These are phyloP conservation scores for Vidua macroura DNA, from an alignment of 2,113 vertebrate genomes.

Conservation along the genomic window DNA sequence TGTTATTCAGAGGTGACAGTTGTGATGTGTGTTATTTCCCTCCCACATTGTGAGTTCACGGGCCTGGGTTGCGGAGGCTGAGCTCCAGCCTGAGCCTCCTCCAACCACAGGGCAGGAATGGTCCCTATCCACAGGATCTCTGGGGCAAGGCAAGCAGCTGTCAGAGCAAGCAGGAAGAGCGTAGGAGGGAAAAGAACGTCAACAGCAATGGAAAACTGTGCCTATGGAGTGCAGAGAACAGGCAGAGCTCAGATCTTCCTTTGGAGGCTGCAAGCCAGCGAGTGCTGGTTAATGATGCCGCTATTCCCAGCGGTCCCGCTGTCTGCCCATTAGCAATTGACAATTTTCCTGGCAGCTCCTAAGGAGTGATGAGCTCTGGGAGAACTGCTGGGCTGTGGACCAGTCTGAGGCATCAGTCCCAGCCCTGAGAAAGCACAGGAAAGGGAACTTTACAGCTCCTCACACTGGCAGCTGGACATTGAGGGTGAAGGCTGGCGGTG, in stretches of 20 bases:
- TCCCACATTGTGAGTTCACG: neutral
- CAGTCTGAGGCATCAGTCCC: neutral
- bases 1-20: neutral
- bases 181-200: neutral
- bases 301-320: accelerated
- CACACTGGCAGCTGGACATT: accelerated
- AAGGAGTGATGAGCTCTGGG: neutral
- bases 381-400: neutral
- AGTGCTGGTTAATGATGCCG: neutral
- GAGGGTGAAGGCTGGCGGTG: accelerated
- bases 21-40: neutral
- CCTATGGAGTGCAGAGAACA: neutral
- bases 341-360: neutral
- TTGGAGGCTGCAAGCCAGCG: neutral
- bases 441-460: neutral
- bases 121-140: neutral
- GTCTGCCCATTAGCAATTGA: neutral
- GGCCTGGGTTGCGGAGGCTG: neutral
- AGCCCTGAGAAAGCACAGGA: neutral
- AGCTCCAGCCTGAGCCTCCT: neutral
- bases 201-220: accelerated
- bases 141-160: neutral
- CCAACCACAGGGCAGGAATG: neutral
- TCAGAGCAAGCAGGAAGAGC: neutral
- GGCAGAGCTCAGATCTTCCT: neutral